Evolutionary conservation across 2,113 vertebrate genomes (phyloP).

Genomic region (Mirza zaza): DNA sequence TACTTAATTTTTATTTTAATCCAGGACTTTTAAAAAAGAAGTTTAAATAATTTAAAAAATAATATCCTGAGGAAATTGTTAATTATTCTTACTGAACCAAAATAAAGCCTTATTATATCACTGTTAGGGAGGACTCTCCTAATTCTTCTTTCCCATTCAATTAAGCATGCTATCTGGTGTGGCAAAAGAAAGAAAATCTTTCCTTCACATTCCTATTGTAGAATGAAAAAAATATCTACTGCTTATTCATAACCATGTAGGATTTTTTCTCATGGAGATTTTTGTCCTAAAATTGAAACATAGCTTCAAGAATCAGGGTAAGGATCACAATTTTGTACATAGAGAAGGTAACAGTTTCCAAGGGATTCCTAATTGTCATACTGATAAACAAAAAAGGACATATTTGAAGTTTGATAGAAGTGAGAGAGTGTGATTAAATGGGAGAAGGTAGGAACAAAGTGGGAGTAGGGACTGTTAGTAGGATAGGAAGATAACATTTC

Average conservation of each 20-base stretch:
- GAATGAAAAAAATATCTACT: neutral
- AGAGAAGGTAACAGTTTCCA: neutral
- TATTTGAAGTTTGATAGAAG: neutral
- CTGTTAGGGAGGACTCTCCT: neutral
- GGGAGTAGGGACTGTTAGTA: neutral
- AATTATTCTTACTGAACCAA: constrained; percentile 27
- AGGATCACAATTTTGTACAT: neutral
- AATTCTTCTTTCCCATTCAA: constrained; percentile 44
- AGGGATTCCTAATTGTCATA: constrained; percentile 1
- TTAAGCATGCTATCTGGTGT: neutral
- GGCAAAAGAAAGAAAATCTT: constrained; percentile 39
- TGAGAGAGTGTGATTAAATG: constrained; percentile 2
- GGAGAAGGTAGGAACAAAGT: neutral
- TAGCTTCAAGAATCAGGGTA: constrained; percentile 8
- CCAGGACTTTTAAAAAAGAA: neutral
- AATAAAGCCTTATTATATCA: constrained; percentile 46
- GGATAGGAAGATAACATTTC: neutral
- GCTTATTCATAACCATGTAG: neutral
- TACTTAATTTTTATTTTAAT: constrained; percentile 42
- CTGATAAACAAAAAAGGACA: neutral
- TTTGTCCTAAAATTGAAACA: constrained; percentile 34
- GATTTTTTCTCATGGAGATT: neutral
- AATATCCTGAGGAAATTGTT: constrained; percentile 35
- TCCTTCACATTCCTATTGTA: constrained; percentile 7
- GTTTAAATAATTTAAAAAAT: constrained; percentile 49